phyloP scores from a whole-genome alignment of 2,888 invertebrate species.

The Leptinotarsa rubiginosa region DNA sequence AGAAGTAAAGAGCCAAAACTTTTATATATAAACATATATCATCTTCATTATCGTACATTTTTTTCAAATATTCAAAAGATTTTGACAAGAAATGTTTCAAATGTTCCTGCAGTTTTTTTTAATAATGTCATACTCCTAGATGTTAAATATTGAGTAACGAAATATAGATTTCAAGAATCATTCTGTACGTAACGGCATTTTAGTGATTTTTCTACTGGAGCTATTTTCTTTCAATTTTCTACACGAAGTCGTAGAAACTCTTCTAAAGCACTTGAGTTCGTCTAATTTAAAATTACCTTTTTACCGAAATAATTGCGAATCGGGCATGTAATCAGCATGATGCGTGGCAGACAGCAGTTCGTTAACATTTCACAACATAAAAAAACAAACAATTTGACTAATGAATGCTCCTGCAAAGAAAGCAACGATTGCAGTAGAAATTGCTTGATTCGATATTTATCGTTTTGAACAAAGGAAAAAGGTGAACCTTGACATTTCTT shows the following conservation, averaged over 20 bases:
- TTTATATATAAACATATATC: too few species aligned
- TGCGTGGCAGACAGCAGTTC: slow-evolving; percentile 14
- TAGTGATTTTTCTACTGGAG: background rate
- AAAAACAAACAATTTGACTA: slow-evolving; percentile 22
- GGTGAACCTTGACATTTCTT: slow-evolving; percentile 25
- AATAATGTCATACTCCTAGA: too few species aligned
- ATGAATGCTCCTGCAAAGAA: background rate
- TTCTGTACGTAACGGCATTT: background rate
- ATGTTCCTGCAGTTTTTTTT: too few species aligned
- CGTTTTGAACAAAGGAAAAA: background rate
- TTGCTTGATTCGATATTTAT: slow-evolving; percentile 8
- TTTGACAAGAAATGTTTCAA: too few species aligned
- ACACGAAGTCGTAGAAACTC: slow-evolving; percentile 11
- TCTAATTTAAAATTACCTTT: slow-evolving; percentile 3
- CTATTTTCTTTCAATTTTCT: background rate
- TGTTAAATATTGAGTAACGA: too few species aligned
- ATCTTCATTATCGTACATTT: too few species aligned
- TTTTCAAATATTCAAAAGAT: too few species aligned
- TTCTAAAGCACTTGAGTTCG: slow-evolving; percentile 1
- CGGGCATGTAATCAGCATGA: slow-evolving; percentile 9
- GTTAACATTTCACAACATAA: slow-evolving; percentile 24
- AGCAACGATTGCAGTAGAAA: background rate
- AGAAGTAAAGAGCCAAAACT: too few species aligned
- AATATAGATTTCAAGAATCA: background rate
- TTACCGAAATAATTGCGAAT: slow-evolving; percentile 22